These are phyloP conservation scores for Notodonta dromedarius DNA, from an alignment of 2,888 invertebrate species.

Conservation along the genomic window DNA sequence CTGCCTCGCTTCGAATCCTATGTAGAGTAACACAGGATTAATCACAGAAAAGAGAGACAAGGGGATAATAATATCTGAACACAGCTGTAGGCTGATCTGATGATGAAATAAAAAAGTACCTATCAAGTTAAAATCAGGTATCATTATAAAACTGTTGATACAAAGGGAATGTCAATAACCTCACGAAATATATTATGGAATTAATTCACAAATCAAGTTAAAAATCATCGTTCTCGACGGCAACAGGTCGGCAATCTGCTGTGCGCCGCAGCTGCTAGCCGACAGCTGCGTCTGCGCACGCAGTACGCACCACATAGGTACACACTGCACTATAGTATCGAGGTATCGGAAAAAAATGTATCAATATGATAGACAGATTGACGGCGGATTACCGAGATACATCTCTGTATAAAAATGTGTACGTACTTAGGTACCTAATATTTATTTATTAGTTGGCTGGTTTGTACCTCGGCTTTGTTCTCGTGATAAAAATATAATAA, in stretches of 20 bases:
- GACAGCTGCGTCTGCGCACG: conserved; percentile 5
- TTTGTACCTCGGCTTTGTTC: too few relatives aligned
- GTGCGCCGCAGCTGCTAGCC: not conserved
- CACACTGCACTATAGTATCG: not conserved
- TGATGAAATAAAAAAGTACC: too few relatives aligned
- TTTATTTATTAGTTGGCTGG: too few relatives aligned
- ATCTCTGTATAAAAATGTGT: not conserved
- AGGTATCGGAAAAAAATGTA: not conserved
- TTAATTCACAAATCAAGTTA: conserved; percentile 4
- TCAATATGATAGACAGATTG: conserved; percentile 1
- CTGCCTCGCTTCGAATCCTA: too few relatives aligned
- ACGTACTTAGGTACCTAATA: too few relatives aligned
- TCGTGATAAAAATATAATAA: too few relatives aligned
- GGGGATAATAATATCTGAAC: too few relatives aligned
- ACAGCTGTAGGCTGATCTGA: too few relatives aligned
- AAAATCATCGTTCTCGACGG: not conserved
- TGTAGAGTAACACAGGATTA: too few relatives aligned
- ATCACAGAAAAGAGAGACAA: too few relatives aligned
- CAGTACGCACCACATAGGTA: not conserved
- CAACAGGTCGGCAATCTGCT: conserved; percentile 4
- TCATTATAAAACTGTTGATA: too few relatives aligned
- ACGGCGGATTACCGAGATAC: not conserved
- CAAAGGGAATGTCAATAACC: not conserved
- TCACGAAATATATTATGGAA: not conserved
- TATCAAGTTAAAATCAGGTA: too few relatives aligned